A percentile compares a stretch with the other conserved stretches of the same genome.
phyloP scores from a whole-genome alignment of 1,140 invertebrate species.

The Pseudomyrmex flavicornis region DNA sequence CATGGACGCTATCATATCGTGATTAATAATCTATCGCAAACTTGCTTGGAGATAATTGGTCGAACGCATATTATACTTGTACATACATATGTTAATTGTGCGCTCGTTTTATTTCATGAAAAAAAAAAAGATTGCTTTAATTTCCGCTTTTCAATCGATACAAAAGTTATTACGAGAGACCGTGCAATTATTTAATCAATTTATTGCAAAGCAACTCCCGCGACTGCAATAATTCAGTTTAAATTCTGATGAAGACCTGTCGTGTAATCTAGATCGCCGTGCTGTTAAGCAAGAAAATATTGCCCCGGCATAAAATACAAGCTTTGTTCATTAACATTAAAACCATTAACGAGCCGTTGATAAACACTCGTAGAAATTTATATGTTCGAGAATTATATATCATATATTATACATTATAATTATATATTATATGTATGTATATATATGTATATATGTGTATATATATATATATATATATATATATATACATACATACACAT shows the following conservation, averaged over 20 bases:
- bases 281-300: not conserved
- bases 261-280: not conserved
- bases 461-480: too few relatives aligned
- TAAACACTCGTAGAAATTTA: conserved; percentile 31
- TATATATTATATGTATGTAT: too few relatives aligned
- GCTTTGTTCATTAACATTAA: conserved; percentile 18
- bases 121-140: not conserved
- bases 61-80: too few relatives aligned
- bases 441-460: too few relatives aligned
- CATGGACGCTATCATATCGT: not conserved
- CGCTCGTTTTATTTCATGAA: not conserved
- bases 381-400: not conserved
- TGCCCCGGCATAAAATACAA: not conserved
- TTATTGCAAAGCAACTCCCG: not conserved
- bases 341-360: not conserved
- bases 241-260: too few relatives aligned
- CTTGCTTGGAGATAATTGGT: not conserved
- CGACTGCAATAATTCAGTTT: not conserved
- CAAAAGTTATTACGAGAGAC: not conserved
- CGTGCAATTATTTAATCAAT: not conserved
- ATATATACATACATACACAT: too few relatives aligned
- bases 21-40: conserved; percentile 28
- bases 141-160: too few relatives aligned
- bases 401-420: too few relatives aligned
- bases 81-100: not conserved